Base-by-base conservation (phyloP, 2,888 invertebrate species). In the Euplagia quadripunctaria region DNA sequence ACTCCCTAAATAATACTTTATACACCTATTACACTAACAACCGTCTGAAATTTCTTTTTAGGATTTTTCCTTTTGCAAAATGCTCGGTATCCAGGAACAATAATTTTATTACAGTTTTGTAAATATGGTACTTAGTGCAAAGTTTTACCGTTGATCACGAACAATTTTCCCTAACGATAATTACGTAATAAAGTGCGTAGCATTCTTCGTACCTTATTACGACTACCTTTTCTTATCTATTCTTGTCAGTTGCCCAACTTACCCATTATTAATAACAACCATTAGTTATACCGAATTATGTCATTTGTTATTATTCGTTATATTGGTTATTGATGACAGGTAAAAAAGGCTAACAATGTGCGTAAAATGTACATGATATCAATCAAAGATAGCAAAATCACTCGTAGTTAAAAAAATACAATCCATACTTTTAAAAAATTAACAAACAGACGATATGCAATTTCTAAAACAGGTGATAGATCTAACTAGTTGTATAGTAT, bases 191-290 rank as follows among this genome's bases (percentile, higher is more conserved):
- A 85, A 82, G 81, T 82, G 80, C 75, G 75, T 71, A 74, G 79
- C 72, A 83, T 85, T 81, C 79, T 79, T 81, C 75, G 77, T 64
- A 80, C 82, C 80, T 85, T 83, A 86, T 86, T 86, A 85, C 77
- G 74, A 58, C 63, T 71, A 79, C 77, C 85, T 75, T 80, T 82
- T 80, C 87, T 89, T 90, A 90, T 90, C 89, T 87, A 74, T 73
- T 67, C 72, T 82, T 83, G 85, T 85, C 88, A 88, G 89, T 85
- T 79, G 78, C 71, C 31, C 58, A 61, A 31, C 12, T 55, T 55
- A n/a, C 31, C 73, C 79, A 81, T 84, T 89, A 87, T 87, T 89
- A 89, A 89, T 88, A 86, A 85, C 83, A 81, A 79, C 70, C 82
- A 83, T 84, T 83, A 82, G 75, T 79, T 82, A 76, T 69, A 79